Percentiles rank a stretch among this genome's conserved stretches.
Conservation (phyloP, 2,797 vertebrate species). For the Bufotes viridis region DNA sequence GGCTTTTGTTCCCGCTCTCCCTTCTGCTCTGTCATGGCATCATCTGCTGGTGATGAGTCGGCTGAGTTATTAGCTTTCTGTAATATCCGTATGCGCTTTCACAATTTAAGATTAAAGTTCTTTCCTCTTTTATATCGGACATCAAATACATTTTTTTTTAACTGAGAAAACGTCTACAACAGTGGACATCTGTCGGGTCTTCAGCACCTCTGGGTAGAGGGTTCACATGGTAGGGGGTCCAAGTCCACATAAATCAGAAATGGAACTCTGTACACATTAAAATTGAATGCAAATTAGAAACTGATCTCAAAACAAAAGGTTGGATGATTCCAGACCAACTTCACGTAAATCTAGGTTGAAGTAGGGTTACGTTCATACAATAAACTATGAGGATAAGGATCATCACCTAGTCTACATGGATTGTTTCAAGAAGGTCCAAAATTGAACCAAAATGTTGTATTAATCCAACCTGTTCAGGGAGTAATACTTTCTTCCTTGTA, state of each 20-base stretch:
- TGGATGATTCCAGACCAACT: not conserved
- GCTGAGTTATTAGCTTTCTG: conserved; percentile 23
- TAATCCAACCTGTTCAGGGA: too few relatives aligned
- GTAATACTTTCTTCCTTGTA: too few relatives aligned
- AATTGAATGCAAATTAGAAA: not conserved
- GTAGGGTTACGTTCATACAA: not conserved
- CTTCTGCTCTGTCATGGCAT: conserved; percentile 67
- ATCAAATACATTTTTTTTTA: not conserved
- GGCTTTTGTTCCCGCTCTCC: conserved; percentile 71
- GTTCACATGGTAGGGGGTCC: not conserved
- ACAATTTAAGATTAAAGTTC: not conserved
- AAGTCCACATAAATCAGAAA: not conserved
- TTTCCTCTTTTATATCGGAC: not conserved
- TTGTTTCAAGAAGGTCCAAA: not conserved
- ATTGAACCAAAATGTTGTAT: not conserved
- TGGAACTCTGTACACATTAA: not conserved
- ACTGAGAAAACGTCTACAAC: not conserved
- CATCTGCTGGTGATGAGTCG: conserved; percentile 61
- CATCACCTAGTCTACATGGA: not conserved
- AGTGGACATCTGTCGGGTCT: not conserved
- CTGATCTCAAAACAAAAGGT: not conserved
- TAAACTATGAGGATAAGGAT: not conserved
- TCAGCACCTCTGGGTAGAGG: not conserved
- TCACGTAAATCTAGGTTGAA: not conserved
- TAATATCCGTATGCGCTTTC: conserved; percentile 10